Percentiles rank a stretch among this genome's conserved stretches.
These are phyloP conservation scores for Pocillopora meandrina DNA, from an alignment of 92 coral and sea anemone species.

Conservation along the genomic window DNA sequence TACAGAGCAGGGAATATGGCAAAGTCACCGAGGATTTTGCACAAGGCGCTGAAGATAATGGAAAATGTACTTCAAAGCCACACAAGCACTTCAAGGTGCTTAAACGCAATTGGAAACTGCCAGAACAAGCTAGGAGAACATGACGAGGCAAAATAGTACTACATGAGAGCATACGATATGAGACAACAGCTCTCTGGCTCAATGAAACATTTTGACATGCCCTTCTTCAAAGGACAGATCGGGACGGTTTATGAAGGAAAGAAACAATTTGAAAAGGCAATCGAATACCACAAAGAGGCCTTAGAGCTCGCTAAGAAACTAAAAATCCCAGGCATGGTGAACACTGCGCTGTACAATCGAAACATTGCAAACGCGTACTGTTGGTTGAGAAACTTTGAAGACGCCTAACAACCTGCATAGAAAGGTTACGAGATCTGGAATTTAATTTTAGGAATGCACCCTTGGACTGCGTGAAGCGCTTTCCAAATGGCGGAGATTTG, in stretches of 20 bases:
- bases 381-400: conserved; percentile 23
- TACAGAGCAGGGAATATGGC: too few species aligned
- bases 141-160: conserved; percentile 34
- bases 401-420: conserved; percentile 19
- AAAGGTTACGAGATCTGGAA: conserved; percentile 53
- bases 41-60: too few species aligned
- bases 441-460: conserved; percentile 55
- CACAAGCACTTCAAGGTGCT: conserved; percentile 56
- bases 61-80: conserved; percentile 44
- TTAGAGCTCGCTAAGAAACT: too few species aligned
- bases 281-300: too few species aligned
- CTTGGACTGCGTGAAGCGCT: conserved; percentile 48
- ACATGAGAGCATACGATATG: conserved; percentile 51
- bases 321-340: too few species aligned
- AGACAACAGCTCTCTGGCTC: conserved; percentile 40
- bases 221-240: too few species aligned
- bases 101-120: conserved; percentile 66
- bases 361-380: conserved; percentile 58
- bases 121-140: conserved; percentile 21
- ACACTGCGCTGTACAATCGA: conserved; percentile 41
- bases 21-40: too few species aligned
- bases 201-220: too few species aligned
- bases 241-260: too few species aligned
- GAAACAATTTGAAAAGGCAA: too few species aligned
- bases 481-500: conserved; percentile 59